phyloP scores from a whole-genome alignment of 2,797 vertebrate species.

The Lepilemur septentrionalis region DNA sequence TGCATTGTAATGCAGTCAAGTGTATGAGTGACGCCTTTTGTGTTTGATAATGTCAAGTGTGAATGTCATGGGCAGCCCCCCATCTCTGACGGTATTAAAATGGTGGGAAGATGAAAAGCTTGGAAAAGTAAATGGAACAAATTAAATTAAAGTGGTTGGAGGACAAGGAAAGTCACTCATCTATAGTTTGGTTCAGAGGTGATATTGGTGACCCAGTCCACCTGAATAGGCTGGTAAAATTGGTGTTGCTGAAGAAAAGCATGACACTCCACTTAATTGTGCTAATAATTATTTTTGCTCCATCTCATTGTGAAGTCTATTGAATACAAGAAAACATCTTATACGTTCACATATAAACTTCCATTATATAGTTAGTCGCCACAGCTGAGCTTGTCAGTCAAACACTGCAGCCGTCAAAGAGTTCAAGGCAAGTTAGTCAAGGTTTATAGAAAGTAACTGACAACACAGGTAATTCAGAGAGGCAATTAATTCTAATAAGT shows the following conservation, averaged over 20 bases:
- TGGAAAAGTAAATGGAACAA: constrained; percentile 75
- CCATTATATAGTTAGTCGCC: neutral
- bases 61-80: constrained; percentile 73
- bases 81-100: constrained; percentile 76
- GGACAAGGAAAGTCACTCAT: constrained; percentile 56
- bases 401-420: neutral
- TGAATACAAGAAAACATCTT: neutral
- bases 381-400: neutral
- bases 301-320: neutral
- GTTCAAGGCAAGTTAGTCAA: constrained; percentile 61
- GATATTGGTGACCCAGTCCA: neutral
- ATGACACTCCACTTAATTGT: neutral
- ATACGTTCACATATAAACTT: neutral
- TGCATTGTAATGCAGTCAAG: constrained; percentile 73
- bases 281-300: constrained; percentile 16
- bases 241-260: neutral
- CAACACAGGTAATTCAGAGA: constrained; percentile 18
- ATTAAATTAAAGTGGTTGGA: constrained; percentile 71
- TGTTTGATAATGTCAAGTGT: constrained; percentile 78
- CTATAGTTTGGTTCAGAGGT: constrained; percentile 33
- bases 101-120: constrained; percentile 76
- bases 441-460: constrained; percentile 48
- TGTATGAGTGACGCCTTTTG: constrained; percentile 75
- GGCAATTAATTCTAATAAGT: constrained; percentile 43
- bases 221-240: neutral